A percentile compares a stretch with the other conserved stretches of the same genome.
Evolutionary conservation across 64 coral and sea anemone species (phyloP).

Genomic region (Catalaphyllia jardinei): DNA sequence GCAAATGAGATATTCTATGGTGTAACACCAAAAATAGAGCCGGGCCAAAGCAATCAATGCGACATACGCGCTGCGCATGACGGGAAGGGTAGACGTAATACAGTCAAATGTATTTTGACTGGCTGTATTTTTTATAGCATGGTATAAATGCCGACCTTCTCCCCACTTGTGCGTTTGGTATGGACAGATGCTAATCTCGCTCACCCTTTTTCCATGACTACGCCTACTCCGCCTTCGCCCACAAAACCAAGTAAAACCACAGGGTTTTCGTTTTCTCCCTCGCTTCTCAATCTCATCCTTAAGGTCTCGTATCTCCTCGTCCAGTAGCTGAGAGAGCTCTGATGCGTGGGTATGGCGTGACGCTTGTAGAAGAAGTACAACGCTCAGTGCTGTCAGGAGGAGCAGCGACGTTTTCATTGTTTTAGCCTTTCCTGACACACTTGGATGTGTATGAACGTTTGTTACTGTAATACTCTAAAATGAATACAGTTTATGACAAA

Average conservation of each 20-base stretch:
- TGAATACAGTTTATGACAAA: too few species aligned
- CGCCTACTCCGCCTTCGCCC: background rate
- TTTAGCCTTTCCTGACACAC: background rate
- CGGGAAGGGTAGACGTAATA: too few species aligned
- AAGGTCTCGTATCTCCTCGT: background rate
- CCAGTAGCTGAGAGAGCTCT: background rate
- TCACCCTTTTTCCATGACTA: background rate
- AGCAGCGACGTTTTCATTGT: background rate
- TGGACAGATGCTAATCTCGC: background rate
- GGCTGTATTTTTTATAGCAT: too few species aligned
- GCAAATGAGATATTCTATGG: too few species aligned
- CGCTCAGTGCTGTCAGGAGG: background rate
- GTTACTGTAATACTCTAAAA: too few species aligned
- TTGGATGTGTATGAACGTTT: background rate
- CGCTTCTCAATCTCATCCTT: background rate
- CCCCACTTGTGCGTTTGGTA: too few species aligned
- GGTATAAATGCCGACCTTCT: too few species aligned
- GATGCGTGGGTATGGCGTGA: background rate
- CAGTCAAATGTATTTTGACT: too few species aligned
- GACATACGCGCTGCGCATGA: too few species aligned
- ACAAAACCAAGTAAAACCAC: background rate
- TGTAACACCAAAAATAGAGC: too few species aligned
- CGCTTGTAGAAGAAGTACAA: background rate
- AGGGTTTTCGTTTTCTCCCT: background rate
- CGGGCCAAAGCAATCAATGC: too few species aligned